These are phyloP conservation scores for Heliothis subflexa DNA, from an alignment of 1,140 invertebrate species.

Conservation along the genomic window DNA sequence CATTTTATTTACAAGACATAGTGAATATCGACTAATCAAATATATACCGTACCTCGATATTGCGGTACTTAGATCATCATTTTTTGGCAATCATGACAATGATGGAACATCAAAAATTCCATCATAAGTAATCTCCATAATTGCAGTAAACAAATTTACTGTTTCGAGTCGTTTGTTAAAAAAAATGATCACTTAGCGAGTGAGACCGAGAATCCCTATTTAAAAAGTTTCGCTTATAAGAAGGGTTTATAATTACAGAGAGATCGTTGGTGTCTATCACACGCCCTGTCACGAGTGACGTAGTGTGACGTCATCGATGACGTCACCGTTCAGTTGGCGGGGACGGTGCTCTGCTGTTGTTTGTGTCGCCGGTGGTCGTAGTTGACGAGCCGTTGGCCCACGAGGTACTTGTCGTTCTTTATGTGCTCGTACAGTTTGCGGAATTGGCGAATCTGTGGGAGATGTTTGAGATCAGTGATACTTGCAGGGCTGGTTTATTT, in stretches of 20 bases:
- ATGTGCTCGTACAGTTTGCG: constrained; percentile 98
- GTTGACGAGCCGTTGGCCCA: constrained; percentile 97
- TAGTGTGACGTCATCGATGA: constrained; percentile 5
- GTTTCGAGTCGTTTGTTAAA: not conserved
- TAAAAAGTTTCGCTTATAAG: constrained; percentile 40
- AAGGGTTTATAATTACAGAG: constrained; percentile 40
- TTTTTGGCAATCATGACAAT: constrained; percentile 28
- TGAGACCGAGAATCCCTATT: constrained; percentile 12
- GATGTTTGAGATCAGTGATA: not conserved
- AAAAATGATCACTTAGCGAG: constrained; percentile 42
- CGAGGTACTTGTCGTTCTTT: constrained; percentile 99
- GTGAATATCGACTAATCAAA: constrained; percentile 37
- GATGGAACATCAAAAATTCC: not conserved
- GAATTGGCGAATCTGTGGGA: constrained; percentile 93
- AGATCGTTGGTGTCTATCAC: constrained; percentile 37
- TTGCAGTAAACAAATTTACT: constrained; percentile 22
- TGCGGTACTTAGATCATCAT: constrained; percentile 6
- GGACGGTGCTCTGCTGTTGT: constrained; percentile 76
- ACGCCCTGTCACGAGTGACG: not conserved
- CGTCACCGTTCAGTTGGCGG: constrained; percentile 60
- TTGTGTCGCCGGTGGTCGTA: constrained; percentile 94
- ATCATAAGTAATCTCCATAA: not conserved
- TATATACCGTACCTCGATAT: constrained; percentile 30
- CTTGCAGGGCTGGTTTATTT: no score
- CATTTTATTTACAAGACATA: constrained; percentile 47